These are phyloP conservation scores for Pinctada fucata DNA, from an alignment of 2,888 invertebrate species.

Conservation along the genomic window DNA sequence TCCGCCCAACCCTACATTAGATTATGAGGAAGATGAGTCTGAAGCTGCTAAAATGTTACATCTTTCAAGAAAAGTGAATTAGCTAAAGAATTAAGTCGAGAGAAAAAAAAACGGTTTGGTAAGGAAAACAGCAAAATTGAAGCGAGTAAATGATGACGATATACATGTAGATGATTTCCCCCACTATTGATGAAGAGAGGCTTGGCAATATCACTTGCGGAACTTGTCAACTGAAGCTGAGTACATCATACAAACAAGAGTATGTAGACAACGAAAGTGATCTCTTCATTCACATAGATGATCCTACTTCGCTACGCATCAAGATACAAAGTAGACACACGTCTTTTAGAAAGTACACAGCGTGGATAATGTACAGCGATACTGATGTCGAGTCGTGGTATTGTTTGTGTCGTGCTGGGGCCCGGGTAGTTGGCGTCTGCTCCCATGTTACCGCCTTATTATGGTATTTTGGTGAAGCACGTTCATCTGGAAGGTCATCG, in stretches of 20 bases:
- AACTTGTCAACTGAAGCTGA: constrained; percentile 33
- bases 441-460: constrained; percentile 31
- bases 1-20: neutral
- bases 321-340: constrained; percentile 34
- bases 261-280: constrained; percentile 26
- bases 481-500: too few species aligned
- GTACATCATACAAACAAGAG: constrained; percentile 36
- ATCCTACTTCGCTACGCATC: constrained; percentile 14
- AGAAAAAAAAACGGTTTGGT: neutral
- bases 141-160: too few species aligned
- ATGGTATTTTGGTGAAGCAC: constrained; percentile 32
- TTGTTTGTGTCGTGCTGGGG: constrained; percentile 28
- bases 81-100: constrained; percentile 14
- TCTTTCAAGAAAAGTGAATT: constrained; percentile 6
- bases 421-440: constrained; percentile 34
- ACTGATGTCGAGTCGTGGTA: constrained; percentile 21
- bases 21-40: neutral
- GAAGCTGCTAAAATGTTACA: constrained; percentile 26
- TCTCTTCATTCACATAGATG: constrained; percentile 19
- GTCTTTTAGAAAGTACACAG: constrained; percentile 14
- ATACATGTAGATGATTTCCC: constrained; percentile 9
- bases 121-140: too few species aligned
- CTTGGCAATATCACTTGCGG: constrained; percentile 32
- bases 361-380: constrained; percentile 18
- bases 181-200: constrained; percentile 20